Evolutionary conservation across 2,113 vertebrate species (phyloP).

Genomic region (Corythoichthys intestinalis): DNA sequence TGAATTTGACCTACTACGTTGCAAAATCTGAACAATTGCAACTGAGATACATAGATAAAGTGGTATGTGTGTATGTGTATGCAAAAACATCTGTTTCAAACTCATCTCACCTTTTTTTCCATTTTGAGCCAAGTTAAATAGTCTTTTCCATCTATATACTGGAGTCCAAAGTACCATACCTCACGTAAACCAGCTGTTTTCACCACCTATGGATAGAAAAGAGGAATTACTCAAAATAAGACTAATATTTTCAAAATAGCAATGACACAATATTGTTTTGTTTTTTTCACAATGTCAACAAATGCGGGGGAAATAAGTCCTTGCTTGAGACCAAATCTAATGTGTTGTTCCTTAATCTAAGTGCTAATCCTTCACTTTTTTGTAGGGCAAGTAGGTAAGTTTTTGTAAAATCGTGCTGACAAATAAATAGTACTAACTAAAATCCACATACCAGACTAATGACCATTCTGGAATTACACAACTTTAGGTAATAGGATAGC

Average conservation of each 20-base stretch:
- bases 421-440: not conserved
- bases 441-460: constrained; percentile 9
- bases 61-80: not conserved
- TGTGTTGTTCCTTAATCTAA: too few species aligned
- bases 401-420: not conserved
- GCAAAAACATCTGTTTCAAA: not conserved
- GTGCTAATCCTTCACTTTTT: not conserved
- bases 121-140: constrained; percentile 93
- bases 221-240: not conserved
- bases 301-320: too few species aligned
- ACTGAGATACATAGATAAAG: not conserved
- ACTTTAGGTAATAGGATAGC: not conserved
- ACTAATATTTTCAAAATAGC: not conserved
- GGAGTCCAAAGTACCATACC: constrained; percentile 96
- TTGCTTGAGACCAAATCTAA: too few species aligned
- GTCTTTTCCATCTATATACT: constrained; percentile 87
- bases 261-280: not conserved
- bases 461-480: not conserved
- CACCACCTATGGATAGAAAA: constrained; percentile 79
- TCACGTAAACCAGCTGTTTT: constrained; percentile 93
- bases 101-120: constrained; percentile 89
- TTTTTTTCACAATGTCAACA: not conserved
- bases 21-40: constrained; percentile 1
- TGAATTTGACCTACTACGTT: constrained; percentile 3
- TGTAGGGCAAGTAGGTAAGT: too few species aligned